phyloP scores from a whole-genome alignment of 2,113 vertebrate species.

The Triplophysa rosa region DNA sequence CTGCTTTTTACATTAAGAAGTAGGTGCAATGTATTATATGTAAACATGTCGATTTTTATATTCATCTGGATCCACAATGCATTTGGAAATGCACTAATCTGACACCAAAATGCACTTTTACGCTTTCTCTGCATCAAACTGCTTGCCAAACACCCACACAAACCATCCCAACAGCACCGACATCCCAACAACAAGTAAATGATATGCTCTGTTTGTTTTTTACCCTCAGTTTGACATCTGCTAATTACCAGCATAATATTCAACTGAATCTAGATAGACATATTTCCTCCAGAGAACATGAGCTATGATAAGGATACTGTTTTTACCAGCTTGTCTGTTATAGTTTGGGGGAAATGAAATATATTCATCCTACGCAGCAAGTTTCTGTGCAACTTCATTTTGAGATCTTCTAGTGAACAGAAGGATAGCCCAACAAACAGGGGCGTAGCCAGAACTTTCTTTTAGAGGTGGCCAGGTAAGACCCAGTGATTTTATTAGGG shows the following conservation, averaged over 20 bases:
- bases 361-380: too few relatives aligned
- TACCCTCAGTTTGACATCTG: constrained; percentile 7
- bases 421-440: too few relatives aligned
- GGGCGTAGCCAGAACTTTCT: too few relatives aligned
- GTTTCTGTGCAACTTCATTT: too few relatives aligned
- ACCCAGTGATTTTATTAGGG: too few relatives aligned
- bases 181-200: constrained; percentile 11
- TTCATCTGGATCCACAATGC: constrained; percentile 9
- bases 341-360: not conserved
- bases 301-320: not conserved
- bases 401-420: too few relatives aligned
- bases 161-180: not conserved
- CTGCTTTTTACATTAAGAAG: not conserved
- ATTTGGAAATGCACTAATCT: not conserved
- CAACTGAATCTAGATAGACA: not conserved
- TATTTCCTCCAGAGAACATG: constrained; percentile 1
- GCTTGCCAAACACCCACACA: constrained; percentile 18
- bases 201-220: constrained; percentile 13
- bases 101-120: constrained; percentile 29
- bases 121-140: constrained; percentile 5
- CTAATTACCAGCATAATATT: not conserved
- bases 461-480: too few relatives aligned
- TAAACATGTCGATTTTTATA: constrained; percentile 1
- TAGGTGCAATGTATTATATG: constrained; percentile 24
- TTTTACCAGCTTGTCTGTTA: not conserved